phyloP scores from a whole-genome alignment of 1,140 invertebrate genomes.

The Galleria mellonella region DNA sequence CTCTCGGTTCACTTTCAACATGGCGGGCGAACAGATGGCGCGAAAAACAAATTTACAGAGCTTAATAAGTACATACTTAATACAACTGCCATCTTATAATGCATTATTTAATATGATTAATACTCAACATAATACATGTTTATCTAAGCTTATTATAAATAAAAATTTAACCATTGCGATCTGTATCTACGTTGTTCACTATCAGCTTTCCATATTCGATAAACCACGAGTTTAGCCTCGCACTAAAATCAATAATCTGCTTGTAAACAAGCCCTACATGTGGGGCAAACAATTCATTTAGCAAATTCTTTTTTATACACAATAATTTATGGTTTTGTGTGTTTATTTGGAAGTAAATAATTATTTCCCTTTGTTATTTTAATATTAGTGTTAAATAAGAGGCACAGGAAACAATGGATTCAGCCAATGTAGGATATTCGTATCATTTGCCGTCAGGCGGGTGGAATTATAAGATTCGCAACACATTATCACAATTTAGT shows the following conservation, averaged over 20 bases:
- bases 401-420: conserved; percentile 53
- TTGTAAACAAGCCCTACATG: conserved; percentile 65
- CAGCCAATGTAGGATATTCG: conserved; percentile 84
- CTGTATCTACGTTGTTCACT: too few relatives aligned
- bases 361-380: conserved; percentile 22
- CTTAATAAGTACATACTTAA: too few relatives aligned
- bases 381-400: conserved; percentile 15
- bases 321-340: conserved; percentile 32
- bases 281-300: conserved; percentile 40
- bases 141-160: too few relatives aligned
- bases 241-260: conserved; percentile 65
- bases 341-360: conserved; percentile 23
- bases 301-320: conserved; percentile 26
- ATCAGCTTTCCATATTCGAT: too few relatives aligned
- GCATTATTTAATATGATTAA: too few relatives aligned
- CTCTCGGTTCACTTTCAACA: background rate
- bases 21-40: background rate
- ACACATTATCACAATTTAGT: conserved; percentile 90
- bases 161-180: too few relatives aligned
- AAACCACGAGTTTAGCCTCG: background rate
- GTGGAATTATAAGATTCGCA: conserved; percentile 84
- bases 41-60: background rate
- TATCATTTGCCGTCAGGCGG: conserved; percentile 90
- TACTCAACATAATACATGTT: too few relatives aligned
- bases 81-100: too few relatives aligned